Evolutionary conservation across 1,140 invertebrate species (phyloP).

Genomic region (Tetragonula clypearis): DNA sequence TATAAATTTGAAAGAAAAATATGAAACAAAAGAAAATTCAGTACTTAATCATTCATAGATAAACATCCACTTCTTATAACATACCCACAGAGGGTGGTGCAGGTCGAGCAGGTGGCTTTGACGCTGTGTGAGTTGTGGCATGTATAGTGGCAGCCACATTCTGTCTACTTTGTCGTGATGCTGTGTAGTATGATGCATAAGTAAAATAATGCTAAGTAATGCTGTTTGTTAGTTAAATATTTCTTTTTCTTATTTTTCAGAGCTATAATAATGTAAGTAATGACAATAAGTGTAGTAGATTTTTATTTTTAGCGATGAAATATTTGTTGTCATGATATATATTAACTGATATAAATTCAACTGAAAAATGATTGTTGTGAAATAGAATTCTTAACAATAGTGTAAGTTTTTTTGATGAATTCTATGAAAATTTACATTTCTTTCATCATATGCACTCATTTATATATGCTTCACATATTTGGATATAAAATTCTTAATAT

Average conservation of each 20-base stretch:
- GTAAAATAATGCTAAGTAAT: conserved; percentile 62
- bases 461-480: background rate
- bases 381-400: conserved; percentile 16
- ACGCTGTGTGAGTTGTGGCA: conserved; percentile 75
- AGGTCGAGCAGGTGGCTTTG: conserved; percentile 81
- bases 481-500: background rate
- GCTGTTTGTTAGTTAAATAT: conserved; percentile 32
- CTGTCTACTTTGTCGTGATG: conserved; percentile 79
- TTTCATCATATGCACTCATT: background rate
- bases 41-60: conserved; percentile 31
- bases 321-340: conserved; percentile 3
- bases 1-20: conserved; percentile 24
- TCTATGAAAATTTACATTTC: conserved; percentile 11
- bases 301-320: background rate
- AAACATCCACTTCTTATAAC: conserved; percentile 68
- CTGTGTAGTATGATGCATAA: conserved; percentile 76
- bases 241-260: background rate
- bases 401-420: conserved; percentile 30
- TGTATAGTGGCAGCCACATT: conserved; percentile 78
- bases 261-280: conserved; percentile 29
- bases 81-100: conserved; percentile 81
- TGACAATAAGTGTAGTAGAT: conserved; percentile 7
- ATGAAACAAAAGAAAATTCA: conserved; percentile 13
- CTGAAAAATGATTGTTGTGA: background rate
- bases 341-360: conserved; percentile 11